A percentile compares a stretch with the other conserved stretches of the same genome.
Conservation (phyloP, 2,888 invertebrate genomes). For the Ormyrus pomaceus region DNA sequence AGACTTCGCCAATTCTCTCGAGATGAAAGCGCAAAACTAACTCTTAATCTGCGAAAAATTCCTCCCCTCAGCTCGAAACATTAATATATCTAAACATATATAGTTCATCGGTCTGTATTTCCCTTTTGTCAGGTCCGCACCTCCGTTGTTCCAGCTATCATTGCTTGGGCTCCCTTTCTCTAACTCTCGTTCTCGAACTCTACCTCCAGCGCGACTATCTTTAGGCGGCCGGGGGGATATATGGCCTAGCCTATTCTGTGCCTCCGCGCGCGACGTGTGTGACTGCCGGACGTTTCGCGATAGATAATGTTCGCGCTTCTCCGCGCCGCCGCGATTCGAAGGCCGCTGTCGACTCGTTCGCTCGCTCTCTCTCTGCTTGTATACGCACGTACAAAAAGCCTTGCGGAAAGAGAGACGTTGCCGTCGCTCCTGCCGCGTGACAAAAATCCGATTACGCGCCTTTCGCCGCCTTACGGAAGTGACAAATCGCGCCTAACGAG, state of each 20-base stretch:
- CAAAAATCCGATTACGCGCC: constrained; percentile 47
- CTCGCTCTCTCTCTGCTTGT: too few species aligned
- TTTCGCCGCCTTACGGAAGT: background rate
- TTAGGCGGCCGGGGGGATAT: constrained; percentile 67
- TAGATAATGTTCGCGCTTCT: constrained; percentile 67
- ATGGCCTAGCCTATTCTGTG: constrained; percentile 72
- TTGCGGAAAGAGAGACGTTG: too few species aligned
- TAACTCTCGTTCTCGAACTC: constrained; percentile 30
- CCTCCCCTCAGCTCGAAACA: too few species aligned
- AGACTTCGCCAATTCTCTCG: too few species aligned
- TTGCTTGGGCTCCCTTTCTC: constrained; percentile 13
- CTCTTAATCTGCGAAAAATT: too few species aligned
- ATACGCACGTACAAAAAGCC: too few species aligned
- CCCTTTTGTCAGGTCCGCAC: too few species aligned
- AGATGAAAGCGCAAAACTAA: too few species aligned
- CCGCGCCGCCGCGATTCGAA: constrained; percentile 61
- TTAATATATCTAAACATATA: too few species aligned
- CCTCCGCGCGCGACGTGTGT: constrained; percentile 25
- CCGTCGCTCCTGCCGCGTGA: background rate
- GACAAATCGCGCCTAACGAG: constrained; percentile 42
- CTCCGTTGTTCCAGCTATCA: background rate
- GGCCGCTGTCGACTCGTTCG: constrained; percentile 45
- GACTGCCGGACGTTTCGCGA: constrained; percentile 72
- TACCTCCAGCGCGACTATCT: constrained; percentile 11
- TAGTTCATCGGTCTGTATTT: too few species aligned